phyloP scores from a whole-genome alignment of 2,888 invertebrate species.

The Caenorhabditis becei region DNA sequence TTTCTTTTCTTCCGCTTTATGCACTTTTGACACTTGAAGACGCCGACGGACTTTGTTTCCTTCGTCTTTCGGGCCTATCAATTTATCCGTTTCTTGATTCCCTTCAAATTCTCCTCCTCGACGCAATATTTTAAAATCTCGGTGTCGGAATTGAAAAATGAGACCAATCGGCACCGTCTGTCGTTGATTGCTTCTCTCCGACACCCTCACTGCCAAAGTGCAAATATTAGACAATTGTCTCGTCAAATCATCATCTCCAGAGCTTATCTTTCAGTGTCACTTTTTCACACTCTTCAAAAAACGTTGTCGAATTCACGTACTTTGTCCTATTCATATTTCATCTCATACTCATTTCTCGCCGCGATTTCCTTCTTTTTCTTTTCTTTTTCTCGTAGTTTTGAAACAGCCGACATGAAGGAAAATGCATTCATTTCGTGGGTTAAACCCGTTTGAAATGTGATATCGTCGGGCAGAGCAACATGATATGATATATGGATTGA shows the following conservation, averaged over 20 bases:
- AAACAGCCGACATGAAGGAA: conserved; percentile 26
- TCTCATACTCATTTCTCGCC: conserved; percentile 1
- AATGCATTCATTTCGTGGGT: conserved; percentile 35
- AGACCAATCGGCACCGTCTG: conserved; percentile 17
- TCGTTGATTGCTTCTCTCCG: conserved; percentile 2
- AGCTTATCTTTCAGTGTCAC: conserved; percentile 42
- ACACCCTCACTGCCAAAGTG: conserved; percentile 40
- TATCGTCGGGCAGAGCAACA: conserved; percentile 50
- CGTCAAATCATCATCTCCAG: conserved; percentile 43
- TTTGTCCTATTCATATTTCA: conserved; percentile 33
- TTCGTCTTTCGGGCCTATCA: conserved; percentile 16
- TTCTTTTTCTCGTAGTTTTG: not conserved
- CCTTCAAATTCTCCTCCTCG: not conserved
- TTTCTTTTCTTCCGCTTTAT: conserved; percentile 6
- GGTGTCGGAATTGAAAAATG: conserved; percentile 57
- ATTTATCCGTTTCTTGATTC: conserved; percentile 31
- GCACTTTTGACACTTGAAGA: not conserved
- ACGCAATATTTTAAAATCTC: conserved; percentile 35
- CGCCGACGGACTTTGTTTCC: too few relatives aligned
- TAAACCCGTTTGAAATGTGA: conserved; percentile 54
- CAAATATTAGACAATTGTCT: conserved; percentile 57
- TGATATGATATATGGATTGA: conserved; percentile 57
- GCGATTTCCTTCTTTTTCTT: not conserved
- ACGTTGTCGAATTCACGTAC: conserved; percentile 24
- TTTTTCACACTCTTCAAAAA: conserved; percentile 50